Evolutionary conservation across 1,140 invertebrate species (phyloP), one percentile per base, ranked within the genome.

Genomic region (Archivesica marissinica): DNA sequence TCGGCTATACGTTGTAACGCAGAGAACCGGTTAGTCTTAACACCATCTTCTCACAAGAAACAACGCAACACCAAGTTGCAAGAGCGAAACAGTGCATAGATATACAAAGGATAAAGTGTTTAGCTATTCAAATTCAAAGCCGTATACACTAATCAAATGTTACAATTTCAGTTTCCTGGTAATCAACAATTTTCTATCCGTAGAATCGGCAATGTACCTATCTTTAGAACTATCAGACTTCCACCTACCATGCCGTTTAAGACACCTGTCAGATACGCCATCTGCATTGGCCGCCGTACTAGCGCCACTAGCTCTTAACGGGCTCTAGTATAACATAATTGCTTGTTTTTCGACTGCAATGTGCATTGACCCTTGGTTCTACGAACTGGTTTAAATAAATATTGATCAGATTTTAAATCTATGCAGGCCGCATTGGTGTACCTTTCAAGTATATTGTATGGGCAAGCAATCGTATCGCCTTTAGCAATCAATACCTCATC

Each of bases 401-500:
- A n/a, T n/a, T n/a, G n/a, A n/a, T n/a, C n/a, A n/a, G n/a, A n/a
- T n/a, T n/a, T n/a, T n/a, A n/a, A n/a, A n/a, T n/a, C n/a, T n/a
- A 78, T 56, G 17, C 50, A 61, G 1, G 54, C 38, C 9, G 44
- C 59, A 17, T 38, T 38, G 9, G 78, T 61, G 52, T 83, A 83
- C 20, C 41, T 56, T 47, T 77, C 2, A 23, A 76, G 70, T 41
- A 86, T 86, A 17, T 0, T 20, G 7, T 56, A 17, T 25, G 86
- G 80, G 47, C 86, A 87, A 35, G 80, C 86, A 7, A 52, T 41
- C 9, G 79, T 82, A 1, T 9, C 11, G 28, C 80, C 86, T 54
- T 87, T 79, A 13, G 74, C 28, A 56, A 87, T 87, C 23, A 74
- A 41, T 59, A 84, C 54, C 41, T 87, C 79, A 47, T 83, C 68